Base-by-base conservation (phyloP, 2,113 vertebrate genomes). In the Brachirus orientalis region DNA sequence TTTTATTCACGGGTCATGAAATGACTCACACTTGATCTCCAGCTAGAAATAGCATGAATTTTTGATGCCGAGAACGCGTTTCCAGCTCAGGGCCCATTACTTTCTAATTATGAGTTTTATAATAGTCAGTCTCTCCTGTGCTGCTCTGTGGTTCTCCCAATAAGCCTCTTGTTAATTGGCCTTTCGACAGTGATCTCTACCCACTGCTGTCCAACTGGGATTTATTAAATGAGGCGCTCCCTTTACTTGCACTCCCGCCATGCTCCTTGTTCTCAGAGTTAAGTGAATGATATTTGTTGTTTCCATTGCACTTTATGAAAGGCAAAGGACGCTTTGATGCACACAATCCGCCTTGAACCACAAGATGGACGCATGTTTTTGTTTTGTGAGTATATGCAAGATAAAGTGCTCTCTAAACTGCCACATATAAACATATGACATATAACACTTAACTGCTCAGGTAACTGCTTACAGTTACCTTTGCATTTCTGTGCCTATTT, bases 151-250 rank as follows among this genome's bases (percentile, higher is more conserved):
- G 46, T 63, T 67, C 71, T 87, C 79, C 75, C 88, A 71, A 83
- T 86, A 76, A 82, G 82, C 68, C 82, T 62, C 85, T 84, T 83
- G 89, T 86, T 90, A 91, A 91, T 89, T 91, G 89, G 85, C 88
- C 85, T 75, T 88, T 86, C 85, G 90, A 90, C 88, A 84, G 81
- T 78, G 86, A 88, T 79, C 82, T 88, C 87, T 86, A 88, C 87
- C 88, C 89, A 88, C 83, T 3, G 67, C 22, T 59, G 77, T 79
- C 84, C 85, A 84, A 86, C 80, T 75, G 86, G 87, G 86, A 81
- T 80, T 87, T 90, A 83, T 88, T 89, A 85, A 90, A 92, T 82
- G 82, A 87, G 90, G 68, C 78, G 74, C 81, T 89, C 78, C 54
- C 63, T 63, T 78, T 81, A 36, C 77, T 72, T 45, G 61, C 51